Base-by-base conservation (phyloP, 2,888 invertebrate genomes). In the Leuctra nigra region DNA sequence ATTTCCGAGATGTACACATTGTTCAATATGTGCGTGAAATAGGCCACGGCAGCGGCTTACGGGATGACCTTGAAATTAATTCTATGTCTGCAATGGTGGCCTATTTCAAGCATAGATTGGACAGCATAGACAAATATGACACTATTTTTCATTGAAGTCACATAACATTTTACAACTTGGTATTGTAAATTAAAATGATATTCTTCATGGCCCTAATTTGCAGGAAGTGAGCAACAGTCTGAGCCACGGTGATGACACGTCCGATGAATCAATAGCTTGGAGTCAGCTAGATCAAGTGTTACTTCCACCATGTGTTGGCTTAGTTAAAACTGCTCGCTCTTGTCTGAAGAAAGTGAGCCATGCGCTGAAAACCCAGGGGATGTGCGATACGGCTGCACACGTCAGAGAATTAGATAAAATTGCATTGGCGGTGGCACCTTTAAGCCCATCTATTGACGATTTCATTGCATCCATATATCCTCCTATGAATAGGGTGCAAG, bases 401-500 rank as follows among this genome's bases (percentile, higher is more conserved):
- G 50, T 60, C 4, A 29, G 59, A n/a, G 58, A 63, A 35, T 41
- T 63, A 22, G 63, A 63, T 36, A 36, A 55, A 9, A 16, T 63
- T 11, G 52, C 48, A 25, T n/a, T 36, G 4, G 41, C 50, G 14
- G 53, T 55, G 4, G 16, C 39, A 9, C 38, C 54, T 9, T 44
- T 63, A 11, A 63, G 63, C 33, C 62, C 63, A 24, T 58, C 59
- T 38, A 61, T 63, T 2, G 63, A 63, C 53, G 59, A 61, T 24
- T 50, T 63, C 29, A 58, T 60, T 1, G 47, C 61, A n/a, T 47
- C 58, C 24, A 25, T 61, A 6, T 63, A 62, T 38, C 62, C 62
- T 4, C 63, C 63, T 6, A 54, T 63, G 54, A 55, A 57, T 16
- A 57, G 50, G 52, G 35, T 25, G n/a, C 39, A 33, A 18, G 59